These are phyloP conservation scores for Cephus spinipes DNA, from an alignment of 2,888 invertebrate species.

Conservation along the genomic window DNA sequence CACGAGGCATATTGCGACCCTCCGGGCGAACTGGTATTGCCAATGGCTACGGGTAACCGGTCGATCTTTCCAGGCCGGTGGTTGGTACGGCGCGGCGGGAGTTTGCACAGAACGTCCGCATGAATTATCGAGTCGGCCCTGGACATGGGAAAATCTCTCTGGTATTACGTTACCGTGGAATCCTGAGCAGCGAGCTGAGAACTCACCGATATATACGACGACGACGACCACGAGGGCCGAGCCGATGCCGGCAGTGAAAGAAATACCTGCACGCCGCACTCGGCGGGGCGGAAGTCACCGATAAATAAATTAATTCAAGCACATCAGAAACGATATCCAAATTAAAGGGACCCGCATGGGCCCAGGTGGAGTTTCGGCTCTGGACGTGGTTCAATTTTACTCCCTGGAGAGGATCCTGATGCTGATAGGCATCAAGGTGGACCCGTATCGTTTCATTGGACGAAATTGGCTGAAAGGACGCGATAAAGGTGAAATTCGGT, in stretches of 20 bases:
- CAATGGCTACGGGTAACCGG: constrained; percentile 18
- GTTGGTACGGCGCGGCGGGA: constrained; percentile 20
- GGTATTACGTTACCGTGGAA: constrained; percentile 7
- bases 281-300: constrained; percentile 6
- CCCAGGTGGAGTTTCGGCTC: constrained; percentile 48
- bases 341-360: constrained; percentile 47
- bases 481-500: constrained; percentile 33
- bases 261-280: background rate
- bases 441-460: constrained; percentile 57
- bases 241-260: background rate
- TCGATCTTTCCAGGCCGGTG: constrained; percentile 43
- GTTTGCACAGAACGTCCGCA: constrained; percentile 41
- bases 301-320: constrained; percentile 34
- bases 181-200: background rate
- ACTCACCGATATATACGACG: background rate
- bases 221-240: background rate
- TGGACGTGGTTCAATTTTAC: constrained; percentile 26
- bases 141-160: constrained; percentile 8
- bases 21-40: background rate
- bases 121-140: constrained; percentile 39
- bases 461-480: constrained; percentile 47
- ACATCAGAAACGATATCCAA: constrained; percentile 9
- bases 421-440: constrained; percentile 41
- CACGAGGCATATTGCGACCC: constrained; percentile 61
- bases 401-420: background rate